phyloP scores from a whole-genome alignment of 2,888 invertebrate genomes.

The Helleia helle region DNA sequence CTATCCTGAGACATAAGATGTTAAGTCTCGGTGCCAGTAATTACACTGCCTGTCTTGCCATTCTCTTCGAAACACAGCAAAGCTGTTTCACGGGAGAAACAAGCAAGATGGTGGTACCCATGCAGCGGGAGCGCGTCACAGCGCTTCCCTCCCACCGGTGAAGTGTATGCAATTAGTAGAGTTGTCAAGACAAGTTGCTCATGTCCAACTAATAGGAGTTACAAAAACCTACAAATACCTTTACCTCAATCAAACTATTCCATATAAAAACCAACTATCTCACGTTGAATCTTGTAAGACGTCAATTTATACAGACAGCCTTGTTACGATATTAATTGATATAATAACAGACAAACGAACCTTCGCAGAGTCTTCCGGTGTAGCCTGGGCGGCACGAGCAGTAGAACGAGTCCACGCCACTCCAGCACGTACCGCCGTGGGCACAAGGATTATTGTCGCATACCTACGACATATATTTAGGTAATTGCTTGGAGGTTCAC shows the following conservation, averaged over 20 bases:
- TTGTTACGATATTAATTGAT: conserved; percentile 7
- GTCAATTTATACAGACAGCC: background rate
- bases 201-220: too few species aligned
- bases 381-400: conserved; percentile 88
- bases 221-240: too few species aligned
- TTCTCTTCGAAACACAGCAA: too few species aligned
- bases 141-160: too few species aligned
- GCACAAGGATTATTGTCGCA: conserved; percentile 83
- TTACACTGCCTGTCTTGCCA: too few species aligned
- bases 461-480: conserved; percentile 56
- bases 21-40: too few species aligned
- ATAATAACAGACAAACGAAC: conserved; percentile 35
- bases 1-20: too few species aligned
- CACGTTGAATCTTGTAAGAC: background rate
- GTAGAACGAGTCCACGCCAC: conserved; percentile 81
- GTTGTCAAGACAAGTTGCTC: too few species aligned
- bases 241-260: background rate
- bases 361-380: conserved; percentile 86
- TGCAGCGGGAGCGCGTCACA: too few species aligned
- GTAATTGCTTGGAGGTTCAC: conserved; percentile 11
- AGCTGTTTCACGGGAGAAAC: too few species aligned
- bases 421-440: conserved; percentile 86
- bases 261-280: background rate
- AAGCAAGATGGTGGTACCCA: too few species aligned
- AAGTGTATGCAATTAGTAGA: too few species aligned